Evolutionary conservation across 2,888 invertebrate species (phyloP).

Genomic region (Eulithis testata): DNA sequence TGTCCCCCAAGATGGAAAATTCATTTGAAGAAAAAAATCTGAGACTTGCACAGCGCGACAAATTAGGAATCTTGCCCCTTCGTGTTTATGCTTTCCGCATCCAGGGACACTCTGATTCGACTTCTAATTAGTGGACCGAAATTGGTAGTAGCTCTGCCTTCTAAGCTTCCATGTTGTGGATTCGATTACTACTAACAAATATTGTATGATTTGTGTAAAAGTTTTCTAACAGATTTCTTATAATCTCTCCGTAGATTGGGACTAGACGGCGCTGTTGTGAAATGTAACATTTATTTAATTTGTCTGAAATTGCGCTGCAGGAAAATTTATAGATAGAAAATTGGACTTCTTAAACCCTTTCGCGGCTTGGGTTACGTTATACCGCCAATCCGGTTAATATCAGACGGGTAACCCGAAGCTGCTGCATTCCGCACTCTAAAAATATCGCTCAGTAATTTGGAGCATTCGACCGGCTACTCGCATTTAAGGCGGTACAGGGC

Average conservation of each 20-base stretch:
- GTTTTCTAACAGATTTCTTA: no score
- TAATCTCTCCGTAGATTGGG: no score
- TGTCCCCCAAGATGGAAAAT: slow-evolving; percentile 82
- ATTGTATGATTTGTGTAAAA: no score
- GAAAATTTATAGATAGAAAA: slow-evolving; percentile 47
- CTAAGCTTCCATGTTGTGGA: no score
- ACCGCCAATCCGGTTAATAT: slow-evolving; percentile 70
- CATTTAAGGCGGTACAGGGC: slow-evolving; percentile 78
- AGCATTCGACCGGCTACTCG: slow-evolving; percentile 77
- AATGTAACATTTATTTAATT: no score
- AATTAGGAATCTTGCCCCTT: slow-evolving; percentile 64
- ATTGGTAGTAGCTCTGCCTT: no score
- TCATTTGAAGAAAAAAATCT: slow-evolving; percentile 79
- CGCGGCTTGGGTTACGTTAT: slow-evolving; percentile 40
- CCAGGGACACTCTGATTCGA: slow-evolving; percentile 46
- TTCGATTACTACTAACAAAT: no score
- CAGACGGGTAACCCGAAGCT: slow-evolving; percentile 74
- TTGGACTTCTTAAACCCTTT: slow-evolving; percentile 60
- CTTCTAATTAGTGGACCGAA: slow-evolving; percentile 45
- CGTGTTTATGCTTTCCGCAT: slow-evolving; percentile 54
- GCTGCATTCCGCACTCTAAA: slow-evolving; percentile 81
- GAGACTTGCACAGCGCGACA: slow-evolving; percentile 63
- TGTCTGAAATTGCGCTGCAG: slow-evolving; percentile 18
- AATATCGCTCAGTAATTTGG: slow-evolving; percentile 82
- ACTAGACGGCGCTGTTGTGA: no score